A percentile compares a stretch with the other conserved stretches of the same genome.
Conservation (phyloP, 2,113 vertebrate species). For the Lipophrys pholis region DNA sequence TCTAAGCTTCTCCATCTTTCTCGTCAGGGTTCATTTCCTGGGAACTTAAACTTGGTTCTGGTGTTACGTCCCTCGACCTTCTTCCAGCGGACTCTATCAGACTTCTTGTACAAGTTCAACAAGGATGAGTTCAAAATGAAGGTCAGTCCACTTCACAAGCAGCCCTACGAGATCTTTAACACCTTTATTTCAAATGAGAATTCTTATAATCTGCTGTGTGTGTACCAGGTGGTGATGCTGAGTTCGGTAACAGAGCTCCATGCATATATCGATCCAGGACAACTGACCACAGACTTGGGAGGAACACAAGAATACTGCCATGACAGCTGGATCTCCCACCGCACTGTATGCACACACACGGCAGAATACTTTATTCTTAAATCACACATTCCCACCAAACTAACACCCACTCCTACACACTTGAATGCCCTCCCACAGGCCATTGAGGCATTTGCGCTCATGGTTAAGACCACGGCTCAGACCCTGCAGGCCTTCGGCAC, state of each 20-base stretch:
- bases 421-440: constrained; percentile 79
- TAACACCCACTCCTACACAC: neutral
- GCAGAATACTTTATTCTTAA: no score
- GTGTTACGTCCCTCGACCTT: constrained; percentile 92
- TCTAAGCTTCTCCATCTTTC: neutral
- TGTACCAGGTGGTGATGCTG: constrained; percentile 95
- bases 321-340: constrained; percentile 92
- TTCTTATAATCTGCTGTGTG: neutral
- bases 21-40: constrained; percentile 92
- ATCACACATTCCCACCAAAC: neutral
- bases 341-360: constrained; percentile 85
- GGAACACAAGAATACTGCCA: constrained; percentile 96
- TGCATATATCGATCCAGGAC: constrained; percentile 92
- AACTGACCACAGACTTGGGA: constrained; percentile 94
- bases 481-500: constrained; percentile 94
- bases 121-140: constrained; percentile 99
- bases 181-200: neutral
- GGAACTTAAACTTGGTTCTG: constrained; percentile 92
- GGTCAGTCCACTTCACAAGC: constrained; percentile 78
- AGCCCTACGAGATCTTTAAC: no score
- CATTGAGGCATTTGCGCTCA: constrained; percentile 95
- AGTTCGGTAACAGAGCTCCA: constrained; percentile 96
- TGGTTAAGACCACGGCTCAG: constrained; percentile 97
- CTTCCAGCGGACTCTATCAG: constrained; percentile 90
- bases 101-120: constrained; percentile 92